A percentile compares a stretch with the other conserved stretches of the same genome.
These are phyloP conservation scores for Mobula birostris DNA, from an alignment of 2,113 vertebrate species.

Conservation along the genomic window DNA sequence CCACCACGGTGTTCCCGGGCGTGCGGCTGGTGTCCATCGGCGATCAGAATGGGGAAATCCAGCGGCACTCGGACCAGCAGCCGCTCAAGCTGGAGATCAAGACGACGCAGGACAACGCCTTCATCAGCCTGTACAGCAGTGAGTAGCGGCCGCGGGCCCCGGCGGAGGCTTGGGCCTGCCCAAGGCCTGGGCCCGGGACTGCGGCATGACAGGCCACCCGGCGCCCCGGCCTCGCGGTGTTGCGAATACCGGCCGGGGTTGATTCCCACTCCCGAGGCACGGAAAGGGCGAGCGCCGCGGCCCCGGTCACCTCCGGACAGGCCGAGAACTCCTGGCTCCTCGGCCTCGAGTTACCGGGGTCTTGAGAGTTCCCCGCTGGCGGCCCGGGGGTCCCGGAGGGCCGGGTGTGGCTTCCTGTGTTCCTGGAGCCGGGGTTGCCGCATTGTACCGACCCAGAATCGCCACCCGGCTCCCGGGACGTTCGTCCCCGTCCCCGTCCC, in stretches of 20 bases:
- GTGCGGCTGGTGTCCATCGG: constrained; percentile 89
- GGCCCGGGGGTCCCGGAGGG: no score
- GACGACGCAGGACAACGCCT: constrained; percentile 72
- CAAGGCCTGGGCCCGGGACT: constrained; percentile 34
- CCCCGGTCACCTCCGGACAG: no score
- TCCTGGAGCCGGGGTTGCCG: no score
- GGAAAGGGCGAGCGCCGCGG: not conserved
- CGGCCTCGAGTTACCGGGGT: no score
- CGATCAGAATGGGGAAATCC: constrained; percentile 90
- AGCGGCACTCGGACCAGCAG: constrained; percentile 86
- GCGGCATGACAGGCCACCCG: not conserved
- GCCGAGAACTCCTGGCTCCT: no score
- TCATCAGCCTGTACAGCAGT: constrained; percentile 78
- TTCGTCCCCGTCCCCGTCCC: not conserved
- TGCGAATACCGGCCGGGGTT: no score
- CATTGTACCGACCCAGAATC: not conserved
- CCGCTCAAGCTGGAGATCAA: constrained; percentile 78
- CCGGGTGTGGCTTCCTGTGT: no score
- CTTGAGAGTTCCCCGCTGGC: no score
- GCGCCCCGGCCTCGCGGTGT: no score
- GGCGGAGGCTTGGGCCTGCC: constrained; percentile 30
- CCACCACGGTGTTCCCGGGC: constrained; percentile 84
- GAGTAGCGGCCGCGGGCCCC: constrained; percentile 45
- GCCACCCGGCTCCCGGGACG: no score
- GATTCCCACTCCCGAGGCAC: no score